Evolutionary conservation across 1,140 invertebrate genomes (phyloP).

Genomic region (Ceratitis capitata): DNA sequence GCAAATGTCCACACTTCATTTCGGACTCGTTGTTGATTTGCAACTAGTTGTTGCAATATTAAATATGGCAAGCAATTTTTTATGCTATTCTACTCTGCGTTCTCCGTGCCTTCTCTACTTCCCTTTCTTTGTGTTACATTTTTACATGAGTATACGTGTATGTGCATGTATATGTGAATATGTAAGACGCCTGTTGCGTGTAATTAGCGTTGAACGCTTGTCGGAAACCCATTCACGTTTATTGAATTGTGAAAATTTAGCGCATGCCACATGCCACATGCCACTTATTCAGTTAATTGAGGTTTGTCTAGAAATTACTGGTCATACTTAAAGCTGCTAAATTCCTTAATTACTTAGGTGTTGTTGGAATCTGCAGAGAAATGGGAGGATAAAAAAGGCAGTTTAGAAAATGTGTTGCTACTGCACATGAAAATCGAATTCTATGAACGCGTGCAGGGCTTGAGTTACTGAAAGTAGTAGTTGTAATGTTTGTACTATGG

Average conservation of each 20-base stretch:
- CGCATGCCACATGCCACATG: slow-evolving; percentile 25
- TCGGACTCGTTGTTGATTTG: slow-evolving; percentile 41
- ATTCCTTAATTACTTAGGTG: slow-evolving; percentile 5
- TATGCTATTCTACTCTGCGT: background rate
- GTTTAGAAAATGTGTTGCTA: no score
- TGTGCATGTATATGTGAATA: no score
- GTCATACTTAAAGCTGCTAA: slow-evolving; percentile 3
- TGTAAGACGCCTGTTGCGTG: background rate
- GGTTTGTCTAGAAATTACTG: background rate
- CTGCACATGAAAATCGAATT: no score
- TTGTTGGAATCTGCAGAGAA: background rate
- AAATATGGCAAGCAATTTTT: background rate
- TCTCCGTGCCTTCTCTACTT: background rate
- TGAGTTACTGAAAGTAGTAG: no score
- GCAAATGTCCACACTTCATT: slow-evolving; percentile 63
- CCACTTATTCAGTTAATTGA: background rate
- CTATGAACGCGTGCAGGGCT: no score
- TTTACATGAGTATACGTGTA: background rate
- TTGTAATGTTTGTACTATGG: no score
- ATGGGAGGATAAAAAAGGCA: no score
- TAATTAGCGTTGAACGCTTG: slow-evolving; percentile 20
- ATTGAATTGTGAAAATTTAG: background rate
- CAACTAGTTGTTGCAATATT: background rate
- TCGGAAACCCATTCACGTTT: background rate
- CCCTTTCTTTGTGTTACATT: background rate